Evolutionary conservation across 2,888 invertebrate species (phyloP), one percentile per base, ranked within the genome.

Genomic region (Eupsilia transversa): DNA sequence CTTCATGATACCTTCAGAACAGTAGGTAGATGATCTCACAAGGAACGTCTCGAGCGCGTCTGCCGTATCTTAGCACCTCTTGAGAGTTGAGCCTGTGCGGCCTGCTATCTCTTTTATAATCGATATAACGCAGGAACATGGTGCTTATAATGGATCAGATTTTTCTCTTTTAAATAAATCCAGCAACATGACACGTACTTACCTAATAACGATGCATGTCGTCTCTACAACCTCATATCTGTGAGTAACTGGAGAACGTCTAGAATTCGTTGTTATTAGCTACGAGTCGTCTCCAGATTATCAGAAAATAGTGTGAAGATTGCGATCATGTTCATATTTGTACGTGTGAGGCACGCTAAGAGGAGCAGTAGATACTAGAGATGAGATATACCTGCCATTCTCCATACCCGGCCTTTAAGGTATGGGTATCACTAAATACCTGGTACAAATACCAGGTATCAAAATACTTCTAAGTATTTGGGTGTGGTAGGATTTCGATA

Each of bases 271-370:
- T 12, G 33, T 30, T 74, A 33, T 59, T 59, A 20, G 61, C 14
- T 10, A 7, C 20, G 12, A 41, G 38, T 41, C 20, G n/a, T 65
- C 76, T 52, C 33, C 59, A 49, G 33, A 54, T 60, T 41, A 56
- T 56, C 60, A 56, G 49, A 64, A 17, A 38, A 59, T 41, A 33
- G 30, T 38, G 38, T 38, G 64, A 4, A 60, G 54, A 66, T 77
- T 61, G 77, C 27, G 49, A 35, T 30, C 65, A 23, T 65, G 65
- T 56, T 35, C 33, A 23, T n/a, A 20, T 23, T 14, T 3, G 75
- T 41, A 35, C 59, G 74, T 43, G 74, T 27, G 74, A 4, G 23
- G 30, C 49, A 17, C 64, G 17, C 27, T 27, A 0, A 43, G 74
- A 33, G 27, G 41, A 43, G 17, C 61, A 23, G n/a, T 52, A 38